These are phyloP conservation scores for Pegoplata infirma DNA, from an alignment of 2,888 invertebrate genomes.

Conservation along the genomic window DNA sequence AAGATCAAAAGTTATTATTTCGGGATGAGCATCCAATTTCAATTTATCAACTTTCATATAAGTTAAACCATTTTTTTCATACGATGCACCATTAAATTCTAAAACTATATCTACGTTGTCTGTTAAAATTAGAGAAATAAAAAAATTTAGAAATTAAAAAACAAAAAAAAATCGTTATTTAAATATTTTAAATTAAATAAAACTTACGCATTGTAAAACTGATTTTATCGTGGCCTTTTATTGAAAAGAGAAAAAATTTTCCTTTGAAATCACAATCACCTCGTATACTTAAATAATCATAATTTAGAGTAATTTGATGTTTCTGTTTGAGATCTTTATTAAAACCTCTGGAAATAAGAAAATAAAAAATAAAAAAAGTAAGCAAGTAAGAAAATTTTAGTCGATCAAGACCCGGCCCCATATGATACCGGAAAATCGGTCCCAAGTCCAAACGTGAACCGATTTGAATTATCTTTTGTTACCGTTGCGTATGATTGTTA, in stretches of 20 bases:
- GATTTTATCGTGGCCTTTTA: slow-evolving; percentile 70
- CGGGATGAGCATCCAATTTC: slow-evolving; percentile 42
- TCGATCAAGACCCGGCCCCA: too few relatives aligned
- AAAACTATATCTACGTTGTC: slow-evolving; percentile 55
- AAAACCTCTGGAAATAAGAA: slow-evolving; percentile 65
- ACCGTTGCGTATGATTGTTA: too few relatives aligned
- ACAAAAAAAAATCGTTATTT: too few relatives aligned
- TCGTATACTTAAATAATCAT: slow-evolving; percentile 39
- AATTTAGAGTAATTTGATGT: slow-evolving; percentile 57
- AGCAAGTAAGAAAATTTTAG: too few relatives aligned
- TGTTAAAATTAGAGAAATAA: slow-evolving; percentile 9
- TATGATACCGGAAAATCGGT: too few relatives aligned
- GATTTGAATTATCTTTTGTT: too few relatives aligned
- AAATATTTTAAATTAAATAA: background rate
- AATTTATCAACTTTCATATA: slow-evolving; percentile 61
- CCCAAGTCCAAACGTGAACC: too few relatives aligned
- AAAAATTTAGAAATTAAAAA: too few relatives aligned
- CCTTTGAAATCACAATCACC: slow-evolving; percentile 72
- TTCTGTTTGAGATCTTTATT: slow-evolving; percentile 59
- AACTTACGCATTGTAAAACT: slow-evolving; percentile 8
- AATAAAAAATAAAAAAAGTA: too few relatives aligned
- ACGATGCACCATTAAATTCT: slow-evolving; percentile 45
- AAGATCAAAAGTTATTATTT: slow-evolving; percentile 67
- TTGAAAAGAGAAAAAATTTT: slow-evolving; percentile 73
- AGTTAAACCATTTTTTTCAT: slow-evolving; percentile 52